Evolutionary conservation across 2,113 vertebrate species (phyloP).

Genomic region (Collichthys lucidus): DNA sequence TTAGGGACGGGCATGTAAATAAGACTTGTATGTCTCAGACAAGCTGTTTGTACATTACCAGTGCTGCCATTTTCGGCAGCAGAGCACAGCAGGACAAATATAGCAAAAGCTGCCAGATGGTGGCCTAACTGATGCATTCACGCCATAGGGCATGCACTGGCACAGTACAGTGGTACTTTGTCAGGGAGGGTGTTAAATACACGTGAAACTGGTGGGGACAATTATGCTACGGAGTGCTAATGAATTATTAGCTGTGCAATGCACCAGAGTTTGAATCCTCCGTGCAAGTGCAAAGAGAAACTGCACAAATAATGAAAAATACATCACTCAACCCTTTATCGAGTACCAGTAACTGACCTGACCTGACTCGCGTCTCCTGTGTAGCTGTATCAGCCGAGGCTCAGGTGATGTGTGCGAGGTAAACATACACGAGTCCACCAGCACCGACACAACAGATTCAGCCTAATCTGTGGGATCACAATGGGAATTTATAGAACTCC

Average conservation of each 20-base stretch:
- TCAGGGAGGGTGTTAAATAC: constrained; percentile 49
- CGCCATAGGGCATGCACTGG: constrained; percentile 46
- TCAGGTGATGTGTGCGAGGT: constrained; percentile 15
- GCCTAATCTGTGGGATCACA: constrained; percentile 50
- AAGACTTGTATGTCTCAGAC: constrained; percentile 47
- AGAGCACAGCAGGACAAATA: constrained; percentile 58
- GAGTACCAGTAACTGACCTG: neutral
- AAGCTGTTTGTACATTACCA: constrained; percentile 60
- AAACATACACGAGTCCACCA: constrained; percentile 25
- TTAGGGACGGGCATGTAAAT: constrained; percentile 60
- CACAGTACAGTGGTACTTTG: constrained; percentile 21
- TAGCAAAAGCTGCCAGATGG: constrained; percentile 63
- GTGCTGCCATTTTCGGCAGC: constrained; percentile 44
- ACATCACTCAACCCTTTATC: neutral
- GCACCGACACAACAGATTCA: constrained; percentile 22
- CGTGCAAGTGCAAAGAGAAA: neutral
- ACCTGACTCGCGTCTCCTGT: neutral
- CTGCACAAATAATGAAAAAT: neutral
- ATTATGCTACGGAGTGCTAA: constrained; percentile 17
- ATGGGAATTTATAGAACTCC: constrained; percentile 56
- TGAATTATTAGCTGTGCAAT: constrained; percentile 10
- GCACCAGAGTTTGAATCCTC: neutral
- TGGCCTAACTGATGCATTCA: constrained; percentile 52
- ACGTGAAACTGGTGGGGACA: constrained; percentile 17
- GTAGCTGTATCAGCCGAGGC: neutral